Base-by-base conservation (phyloP, 2,797 vertebrate species). In the Fistularia tabacaria region DNA sequence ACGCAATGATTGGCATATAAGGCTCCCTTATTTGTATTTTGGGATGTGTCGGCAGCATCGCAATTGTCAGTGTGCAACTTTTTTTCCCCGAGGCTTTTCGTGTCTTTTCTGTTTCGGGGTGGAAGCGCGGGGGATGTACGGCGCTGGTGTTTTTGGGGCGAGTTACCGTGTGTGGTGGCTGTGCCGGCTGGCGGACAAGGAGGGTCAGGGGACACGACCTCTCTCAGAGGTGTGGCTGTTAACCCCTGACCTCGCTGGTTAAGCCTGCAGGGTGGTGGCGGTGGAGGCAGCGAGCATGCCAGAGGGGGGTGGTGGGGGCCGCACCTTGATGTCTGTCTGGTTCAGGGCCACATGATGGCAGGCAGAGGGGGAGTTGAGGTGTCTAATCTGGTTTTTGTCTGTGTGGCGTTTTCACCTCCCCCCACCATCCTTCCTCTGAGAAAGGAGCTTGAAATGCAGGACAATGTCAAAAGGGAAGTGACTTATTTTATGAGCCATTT, bases 311-410 rank as follows among this genome's bases (percentile, higher is more conserved):
- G 44, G 74, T 81, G 73, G 53, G 58, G 81, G 82, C 81, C 75
- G 85, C 85, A 85, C 38, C 14, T 66, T 76, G 82, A 85, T 83
- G 80, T 83, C 82, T 61, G 85, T 84, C 83, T 80, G 80, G 82
- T 82, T 81, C 66, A 71, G 82, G 74, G 69, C 59, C 84, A 84
- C 80, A 84, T 82, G 82, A 86, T 87, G 90, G 85, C 87, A 88
- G 88, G 85, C 84, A 67, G 69, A 75, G 72, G 73, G 80, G 80
- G 80, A 41, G 74, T 75, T 25, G 76, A 85, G 80, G 70, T 79
- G 81, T 86, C 88, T 90, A 91, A 91, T 90, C 89, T 89, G 82
- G 79, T 84, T 88, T 90, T 90, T 87, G 84, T 89, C 85, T 77
- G 75, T 54, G 55, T 82, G 85, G 80, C 80, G 77, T 75, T 87